Evolutionary conservation across 2,113 vertebrate species (phyloP), one percentile per base, ranked within the genome.

Genomic region (Chrysemys picta): DNA sequence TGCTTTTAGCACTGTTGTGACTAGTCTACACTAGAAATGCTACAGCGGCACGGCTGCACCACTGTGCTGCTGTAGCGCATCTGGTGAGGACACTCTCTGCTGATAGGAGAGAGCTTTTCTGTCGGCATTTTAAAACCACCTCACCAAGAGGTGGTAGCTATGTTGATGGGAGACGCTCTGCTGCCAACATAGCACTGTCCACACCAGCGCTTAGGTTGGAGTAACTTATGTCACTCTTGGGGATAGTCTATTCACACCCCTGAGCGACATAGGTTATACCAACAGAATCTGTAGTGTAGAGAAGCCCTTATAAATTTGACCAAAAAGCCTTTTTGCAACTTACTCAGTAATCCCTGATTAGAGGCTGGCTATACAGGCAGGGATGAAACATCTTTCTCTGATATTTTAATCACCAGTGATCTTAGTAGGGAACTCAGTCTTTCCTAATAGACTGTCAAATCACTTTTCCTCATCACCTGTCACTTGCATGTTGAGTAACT

Each of bases 291-390:
- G 13, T 19, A n/a, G 62, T 16, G 62, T 29, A n/a, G 35, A n/a
- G 35, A 69, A n/a, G 62, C 35, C 62, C 35, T 69, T 69, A 69
- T 17, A n/a, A 69, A 69, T 35, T 8, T 54, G 50, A n/a, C 35
- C 3, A 35, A 54, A 17, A 52, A n/a, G 17, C 8, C 49, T 86
- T 76, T 29, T 57, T 49, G 17, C 14, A 29, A 8, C 69, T 54
- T 45, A 3, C 10, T 9, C 21, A 3, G 50, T 4, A 62, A 47
- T 1, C 3, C 42, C 80, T 10, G 82, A 45, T 1, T 1, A 0
- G 35, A 38, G 38, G 7, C 17, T 3, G 80, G 57, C 69, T 75
- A 38, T 10, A 1, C 56, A 10, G 80, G 5, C 5, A 35, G 35
- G 8, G 35, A 69, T n/a, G 35, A 3, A 42, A 10, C 5, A 2